Evolutionary conservation across 2,888 invertebrate species (phyloP).

Genomic region (Therioaphis trifolii): DNA sequence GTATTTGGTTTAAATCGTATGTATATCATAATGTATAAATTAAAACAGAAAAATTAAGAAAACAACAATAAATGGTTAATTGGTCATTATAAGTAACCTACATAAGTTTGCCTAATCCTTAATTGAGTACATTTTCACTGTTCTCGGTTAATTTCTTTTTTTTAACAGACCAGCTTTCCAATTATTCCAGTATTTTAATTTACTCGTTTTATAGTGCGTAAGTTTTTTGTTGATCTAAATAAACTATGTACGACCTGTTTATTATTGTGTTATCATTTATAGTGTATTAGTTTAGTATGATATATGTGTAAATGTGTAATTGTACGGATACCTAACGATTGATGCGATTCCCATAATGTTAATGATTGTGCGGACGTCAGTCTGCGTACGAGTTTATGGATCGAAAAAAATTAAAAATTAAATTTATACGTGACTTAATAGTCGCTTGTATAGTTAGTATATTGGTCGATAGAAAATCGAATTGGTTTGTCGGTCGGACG

Average conservation of each 20-base stretch:
- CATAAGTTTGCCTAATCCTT: neutral
- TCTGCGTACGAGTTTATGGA: no score
- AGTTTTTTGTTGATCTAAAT: neutral
- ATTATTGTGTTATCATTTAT: no score
- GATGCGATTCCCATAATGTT: no score
- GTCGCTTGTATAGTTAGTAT: no score
- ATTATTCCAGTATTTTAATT: constrained; percentile 30
- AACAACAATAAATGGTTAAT: neutral
- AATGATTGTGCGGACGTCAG: no score
- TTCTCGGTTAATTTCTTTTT: neutral
- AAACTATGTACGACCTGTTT: no score
- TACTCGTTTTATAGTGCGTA: neutral
- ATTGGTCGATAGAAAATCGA: neutral
- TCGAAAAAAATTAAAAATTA: no score
- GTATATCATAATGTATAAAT: neutral
- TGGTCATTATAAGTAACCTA: constrained; percentile 1
- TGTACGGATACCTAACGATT: no score
- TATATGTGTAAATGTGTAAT: no score
- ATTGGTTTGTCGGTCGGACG: neutral
- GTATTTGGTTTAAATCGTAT: no score
- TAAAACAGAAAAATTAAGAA: neutral
- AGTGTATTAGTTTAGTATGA: no score
- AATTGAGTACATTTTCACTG: neutral
- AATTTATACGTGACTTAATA: neutral
- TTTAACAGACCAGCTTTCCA: neutral